A percentile compares a stretch with the other conserved stretches of the same genome.
These are phyloP conservation scores for Lytechinus pictus DNA, from an alignment of 35 echinoderm and acorn worm species.

Conservation along the genomic window DNA sequence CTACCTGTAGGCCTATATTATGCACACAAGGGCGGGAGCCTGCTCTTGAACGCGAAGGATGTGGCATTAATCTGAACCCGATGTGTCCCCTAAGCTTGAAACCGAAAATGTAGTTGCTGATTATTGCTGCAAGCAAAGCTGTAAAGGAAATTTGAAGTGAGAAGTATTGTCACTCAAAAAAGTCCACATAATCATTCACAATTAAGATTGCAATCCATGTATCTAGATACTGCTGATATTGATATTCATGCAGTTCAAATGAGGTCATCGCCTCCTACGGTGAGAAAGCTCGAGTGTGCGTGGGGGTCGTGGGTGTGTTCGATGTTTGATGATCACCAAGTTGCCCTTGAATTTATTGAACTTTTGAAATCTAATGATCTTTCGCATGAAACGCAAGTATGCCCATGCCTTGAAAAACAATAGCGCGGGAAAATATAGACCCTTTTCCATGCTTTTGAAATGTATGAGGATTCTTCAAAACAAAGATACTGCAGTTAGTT, in stretches of 20 bases:
- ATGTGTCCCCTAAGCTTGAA: background rate
- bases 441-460: background rate
- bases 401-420: background rate
- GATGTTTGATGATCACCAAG: background rate
- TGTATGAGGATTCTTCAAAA: background rate
- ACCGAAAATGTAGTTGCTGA: background rate
- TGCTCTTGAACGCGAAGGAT: background rate
- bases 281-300: background rate
- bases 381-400: background rate
- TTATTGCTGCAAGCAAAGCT: background rate
- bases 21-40: background rate
- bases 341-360: background rate
- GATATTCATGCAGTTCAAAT: background rate
- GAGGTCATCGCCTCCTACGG: background rate
- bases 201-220: constrained; percentile 12
- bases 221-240: background rate
- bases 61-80: constrained; percentile 1
- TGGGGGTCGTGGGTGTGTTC: background rate
- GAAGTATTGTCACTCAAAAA: background rate
- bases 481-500: background rate
- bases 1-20: background rate
- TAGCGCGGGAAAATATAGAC: background rate
- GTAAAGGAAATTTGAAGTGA: constrained; percentile 3
- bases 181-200: constrained; percentile 4
- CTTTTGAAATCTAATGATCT: background rate